These are phyloP conservation scores for Papilio protenor DNA, from an alignment of 2,888 invertebrate species.

Conservation along the genomic window DNA sequence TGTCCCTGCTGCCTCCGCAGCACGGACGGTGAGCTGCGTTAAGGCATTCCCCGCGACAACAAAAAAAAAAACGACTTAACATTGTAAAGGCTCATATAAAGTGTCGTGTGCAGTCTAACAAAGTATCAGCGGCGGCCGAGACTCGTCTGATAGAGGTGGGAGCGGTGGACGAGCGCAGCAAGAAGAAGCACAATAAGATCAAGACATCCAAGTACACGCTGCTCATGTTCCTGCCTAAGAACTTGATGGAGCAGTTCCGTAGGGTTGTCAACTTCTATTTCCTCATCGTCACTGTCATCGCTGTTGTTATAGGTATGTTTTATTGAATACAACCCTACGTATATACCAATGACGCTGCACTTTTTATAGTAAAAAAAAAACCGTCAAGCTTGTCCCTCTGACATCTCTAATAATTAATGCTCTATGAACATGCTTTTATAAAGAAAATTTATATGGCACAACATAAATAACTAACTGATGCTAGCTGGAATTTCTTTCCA, in stretches of 20 bases:
- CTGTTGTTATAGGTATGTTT: constrained; percentile 85
- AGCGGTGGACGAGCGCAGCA: constrained; percentile 65
- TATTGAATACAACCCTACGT: neutral
- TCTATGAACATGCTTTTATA: neutral
- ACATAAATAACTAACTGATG: no score
- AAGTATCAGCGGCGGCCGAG: constrained; percentile 83
- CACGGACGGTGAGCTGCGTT: no score
- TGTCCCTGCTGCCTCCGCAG: no score
- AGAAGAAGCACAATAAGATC: constrained; percentile 82
- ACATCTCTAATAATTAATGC: neutral
- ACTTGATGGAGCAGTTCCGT: constrained; percentile 92
- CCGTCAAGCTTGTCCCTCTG: neutral
- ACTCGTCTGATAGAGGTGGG: constrained; percentile 86
- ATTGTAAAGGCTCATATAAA: neutral
- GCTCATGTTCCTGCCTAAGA: constrained; percentile 92
- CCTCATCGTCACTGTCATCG: constrained; percentile 88
- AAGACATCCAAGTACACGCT: constrained; percentile 90
- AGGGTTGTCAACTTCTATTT: constrained; percentile 94
- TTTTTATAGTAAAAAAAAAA: neutral
- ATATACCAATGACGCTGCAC: neutral
- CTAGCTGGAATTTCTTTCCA: no score
- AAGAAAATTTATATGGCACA: neutral
- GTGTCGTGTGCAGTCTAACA: constrained; percentile 80
- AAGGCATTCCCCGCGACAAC: no score
- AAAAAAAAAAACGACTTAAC: no score